Base-by-base conservation (phyloP, 2,888 invertebrate genomes). In the Ochlodes sylvanus region DNA sequence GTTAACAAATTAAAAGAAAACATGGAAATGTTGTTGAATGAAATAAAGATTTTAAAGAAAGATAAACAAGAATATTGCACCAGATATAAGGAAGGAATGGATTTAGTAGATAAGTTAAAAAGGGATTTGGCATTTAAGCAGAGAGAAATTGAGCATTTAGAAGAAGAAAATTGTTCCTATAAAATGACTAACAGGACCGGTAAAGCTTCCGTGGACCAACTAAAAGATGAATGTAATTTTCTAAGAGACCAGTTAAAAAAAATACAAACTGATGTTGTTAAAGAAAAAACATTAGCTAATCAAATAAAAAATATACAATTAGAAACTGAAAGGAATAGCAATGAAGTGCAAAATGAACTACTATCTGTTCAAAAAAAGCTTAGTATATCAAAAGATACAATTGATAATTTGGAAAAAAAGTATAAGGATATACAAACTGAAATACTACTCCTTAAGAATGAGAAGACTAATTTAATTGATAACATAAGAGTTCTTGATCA, bases 291-390 rank as follows among this genome's bases (percentile, higher is more conserved):
- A 64, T 75, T 93, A 69, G 82, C 92, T 67, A 92, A 82, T 78
- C 94, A 94, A 84, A 89, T 88, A 66, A 97, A 97, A 85, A 94
- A 95, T 73, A 90, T 97, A 60, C 96, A 97, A 78, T 94, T 96
- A 77, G 96, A 97, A 91, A 96, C 96, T 5, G 97, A 97, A 84
- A 94, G 95, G 77, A 95, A 96, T 55, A 92, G 96, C 70, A 92
- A 94, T 65, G 96, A 96, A 74, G 92, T 95, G 67, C 96, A 97
- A 83, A 94, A 94, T 80, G 96, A 96, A 84, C 83, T 97, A 44
- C 79, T 94, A 50, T 92, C 94, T 72, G 86, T 94, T 12, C 96
- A 96, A 82, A 94, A 94, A 32, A 95, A 96, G 82, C 83, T 96
- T 10, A 94, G 94, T 71, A 84, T 94, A 68, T 94, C 95, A 9